A percentile compares a stretch with the other conserved stretches of the same genome.
These are phyloP conservation scores for Campopleginae sp. DNA, from an alignment of 2,888 invertebrate species.

Conservation along the genomic window DNA sequence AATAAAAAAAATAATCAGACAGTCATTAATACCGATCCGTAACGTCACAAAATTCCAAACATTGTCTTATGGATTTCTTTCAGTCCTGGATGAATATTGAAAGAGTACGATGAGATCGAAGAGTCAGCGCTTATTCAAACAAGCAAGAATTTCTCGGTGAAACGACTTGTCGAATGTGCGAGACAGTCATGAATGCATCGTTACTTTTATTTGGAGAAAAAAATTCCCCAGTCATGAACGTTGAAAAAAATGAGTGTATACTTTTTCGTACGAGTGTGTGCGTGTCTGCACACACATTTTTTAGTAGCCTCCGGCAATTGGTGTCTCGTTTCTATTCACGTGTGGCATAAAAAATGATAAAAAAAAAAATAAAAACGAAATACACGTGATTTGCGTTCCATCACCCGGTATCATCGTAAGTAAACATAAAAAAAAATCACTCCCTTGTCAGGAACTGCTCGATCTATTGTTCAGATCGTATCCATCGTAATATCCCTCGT, in stretches of 20 bases:
- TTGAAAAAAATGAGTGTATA: background rate
- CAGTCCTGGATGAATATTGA: background rate
- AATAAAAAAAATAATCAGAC: background rate
- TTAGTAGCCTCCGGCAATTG: conserved; percentile 16
- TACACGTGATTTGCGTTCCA: background rate
- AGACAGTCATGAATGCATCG: conserved; percentile 25
- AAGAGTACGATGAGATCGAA: background rate
- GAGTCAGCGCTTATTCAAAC: background rate
- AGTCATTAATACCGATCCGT: background rate
- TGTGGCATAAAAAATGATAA: background rate
- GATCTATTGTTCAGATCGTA: conserved; percentile 33
- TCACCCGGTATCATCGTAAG: conserved; percentile 6
- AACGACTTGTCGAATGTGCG: background rate
- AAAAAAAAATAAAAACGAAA: background rate
- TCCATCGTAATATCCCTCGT: conserved; percentile 8
- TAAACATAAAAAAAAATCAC: conserved; percentile 16
- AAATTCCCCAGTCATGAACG: background rate
- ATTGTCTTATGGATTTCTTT: background rate
- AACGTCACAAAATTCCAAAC: background rate
- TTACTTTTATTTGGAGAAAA: conserved; percentile 8
- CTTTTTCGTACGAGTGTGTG: background rate
- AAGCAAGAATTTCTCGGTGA: background rate
- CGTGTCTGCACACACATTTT: background rate
- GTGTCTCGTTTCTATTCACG: background rate
- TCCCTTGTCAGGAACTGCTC: conserved; percentile 10